Evolutionary conservation across 2,797 vertebrate genomes (phyloP), one percentile per base, ranked within the genome.

Genomic region (Mus spretus): DNA sequence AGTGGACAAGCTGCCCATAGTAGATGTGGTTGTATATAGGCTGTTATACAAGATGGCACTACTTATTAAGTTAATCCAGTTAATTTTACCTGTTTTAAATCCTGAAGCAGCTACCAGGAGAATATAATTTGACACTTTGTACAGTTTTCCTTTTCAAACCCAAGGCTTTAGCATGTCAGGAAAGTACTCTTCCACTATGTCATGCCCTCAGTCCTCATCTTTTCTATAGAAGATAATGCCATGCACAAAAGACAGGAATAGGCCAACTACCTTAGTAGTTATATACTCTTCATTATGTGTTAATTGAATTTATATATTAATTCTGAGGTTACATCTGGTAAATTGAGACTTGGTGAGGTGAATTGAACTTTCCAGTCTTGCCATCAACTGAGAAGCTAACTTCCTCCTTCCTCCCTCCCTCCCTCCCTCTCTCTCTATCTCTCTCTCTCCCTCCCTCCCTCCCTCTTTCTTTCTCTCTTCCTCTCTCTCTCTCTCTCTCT

Each of bases 261-360:
- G 61, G 87, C 10, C 53, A 75, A 22, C 40, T 86, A 31, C 61
- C 53, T 92, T 89, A 59, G 28, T 87, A 92, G 59, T 12, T 78
- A 9, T 78, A 9, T 47, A 72, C 77, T 81, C 86, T 80, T 65
- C 17, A 47, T 40, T 31, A 50, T 34, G 57, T 70, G 57, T 94
- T 93, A 81, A 80, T 91, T 94, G 75, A 89, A 80, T 92, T 78
- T 28, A 37, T 83, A 57, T 11, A 84, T 84, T 37, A 50, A 89
- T 85, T 89, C 65, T 82, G n/a, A 86, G 50, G 13, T 81, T 85
- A 14, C 74, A 74, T 26, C 22, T 82, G 44, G 31, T 63, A 37
- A 92, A 31, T 7, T 77, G 81, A 85, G 74, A 50, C 47, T 63
- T 92, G 6, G n/a, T 86, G 74, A 90, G 53, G 7, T 53, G 67